phyloP scores from a whole-genome alignment of 1,140 invertebrate species.

The Triops longicaudatus region DNA sequence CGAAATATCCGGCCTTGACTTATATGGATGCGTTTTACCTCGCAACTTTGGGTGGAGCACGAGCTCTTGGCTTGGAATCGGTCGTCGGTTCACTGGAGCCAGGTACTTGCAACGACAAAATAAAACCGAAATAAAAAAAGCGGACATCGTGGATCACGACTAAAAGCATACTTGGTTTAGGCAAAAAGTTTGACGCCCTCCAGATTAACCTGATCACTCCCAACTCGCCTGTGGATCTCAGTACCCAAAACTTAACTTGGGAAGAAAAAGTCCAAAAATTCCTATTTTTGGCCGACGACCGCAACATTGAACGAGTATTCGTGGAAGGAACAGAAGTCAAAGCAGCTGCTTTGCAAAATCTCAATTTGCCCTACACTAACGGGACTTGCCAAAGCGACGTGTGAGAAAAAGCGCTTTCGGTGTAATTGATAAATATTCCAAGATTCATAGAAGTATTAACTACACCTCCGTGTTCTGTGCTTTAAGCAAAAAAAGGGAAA shows the following conservation, averaged over 20 bases:
- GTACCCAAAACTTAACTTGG: slow-evolving; percentile 39
- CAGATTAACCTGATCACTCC: slow-evolving; percentile 46
- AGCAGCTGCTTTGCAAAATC: slow-evolving; percentile 32
- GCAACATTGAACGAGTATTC: slow-evolving; percentile 68
- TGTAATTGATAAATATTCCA: too few relatives aligned
- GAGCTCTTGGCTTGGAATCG: background rate
- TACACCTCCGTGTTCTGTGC: too few relatives aligned
- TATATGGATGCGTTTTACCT: slow-evolving; percentile 72
- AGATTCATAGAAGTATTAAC: too few relatives aligned
- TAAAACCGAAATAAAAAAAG: slow-evolving; percentile 48
- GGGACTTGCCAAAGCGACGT: too few relatives aligned
- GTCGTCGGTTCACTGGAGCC: background rate
- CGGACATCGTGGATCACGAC: slow-evolving; percentile 58
- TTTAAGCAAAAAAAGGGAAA: too few relatives aligned
- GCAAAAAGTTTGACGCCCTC: slow-evolving; percentile 79
- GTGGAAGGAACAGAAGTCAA: slow-evolving; percentile 58
- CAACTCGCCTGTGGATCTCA: slow-evolving; percentile 40
- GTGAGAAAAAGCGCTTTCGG: too few relatives aligned
- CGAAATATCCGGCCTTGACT: slow-evolving; percentile 48
- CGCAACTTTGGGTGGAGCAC: slow-evolving; percentile 73
- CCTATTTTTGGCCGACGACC: slow-evolving; percentile 70
- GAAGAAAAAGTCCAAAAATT: slow-evolving; percentile 67
- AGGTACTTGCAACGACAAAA: background rate
- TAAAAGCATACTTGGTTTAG: slow-evolving; percentile 63
- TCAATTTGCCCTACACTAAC: background rate